These are phyloP conservation scores for Echinops telfairi DNA, from an alignment of 2,113 vertebrate genomes.

Conservation along the genomic window DNA sequence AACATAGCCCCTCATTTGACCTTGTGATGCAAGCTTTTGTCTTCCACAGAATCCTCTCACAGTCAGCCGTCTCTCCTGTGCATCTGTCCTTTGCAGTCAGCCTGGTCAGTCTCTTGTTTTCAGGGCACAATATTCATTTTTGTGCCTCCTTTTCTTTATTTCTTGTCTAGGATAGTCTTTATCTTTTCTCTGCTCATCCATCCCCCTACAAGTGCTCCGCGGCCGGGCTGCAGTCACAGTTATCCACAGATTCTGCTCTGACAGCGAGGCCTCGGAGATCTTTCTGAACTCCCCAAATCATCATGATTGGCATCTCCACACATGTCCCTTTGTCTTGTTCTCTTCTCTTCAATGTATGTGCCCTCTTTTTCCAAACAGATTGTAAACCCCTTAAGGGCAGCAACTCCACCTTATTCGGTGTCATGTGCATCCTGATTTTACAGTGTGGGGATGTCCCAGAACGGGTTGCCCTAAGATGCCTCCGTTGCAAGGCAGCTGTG, in stretches of 20 bases:
- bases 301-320: not conserved
- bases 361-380: not conserved
- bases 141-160: not conserved
- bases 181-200: not conserved
- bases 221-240: not conserved
- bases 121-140: not conserved
- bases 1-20: slow-evolving; percentile 4
- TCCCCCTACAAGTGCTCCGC: not conserved
- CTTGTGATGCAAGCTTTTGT: not conserved
- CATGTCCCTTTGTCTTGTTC: not conserved
- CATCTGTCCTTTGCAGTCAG: not conserved
- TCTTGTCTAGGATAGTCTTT: slow-evolving; percentile 3
- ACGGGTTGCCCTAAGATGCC: not conserved
- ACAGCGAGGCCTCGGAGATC: not conserved
- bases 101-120: not conserved
- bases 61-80: not conserved
- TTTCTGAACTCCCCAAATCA: not conserved
- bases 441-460: too few species aligned
- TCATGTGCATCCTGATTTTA: not conserved
- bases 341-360: not conserved
- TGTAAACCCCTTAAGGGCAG: not conserved
- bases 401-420: not conserved
- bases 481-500: not conserved
- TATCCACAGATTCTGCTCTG: not conserved
- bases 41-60: not conserved